Evolutionary conservation across 2,888 invertebrate genomes (phyloP).

Genomic region (Pristionchus japonicus): DNA sequence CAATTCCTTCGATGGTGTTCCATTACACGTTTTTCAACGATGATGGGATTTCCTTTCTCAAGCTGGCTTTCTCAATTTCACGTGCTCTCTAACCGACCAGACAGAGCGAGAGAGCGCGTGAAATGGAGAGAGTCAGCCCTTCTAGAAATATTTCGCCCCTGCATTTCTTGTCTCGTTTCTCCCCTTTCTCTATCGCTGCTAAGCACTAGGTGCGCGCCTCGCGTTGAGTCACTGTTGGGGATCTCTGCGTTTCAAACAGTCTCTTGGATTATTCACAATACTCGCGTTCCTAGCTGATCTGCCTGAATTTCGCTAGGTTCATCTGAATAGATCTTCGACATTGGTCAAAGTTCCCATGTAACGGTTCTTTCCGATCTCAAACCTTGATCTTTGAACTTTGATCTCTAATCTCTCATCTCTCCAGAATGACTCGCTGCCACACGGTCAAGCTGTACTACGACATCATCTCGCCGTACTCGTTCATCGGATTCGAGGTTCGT

Average conservation of each 20-base stretch:
- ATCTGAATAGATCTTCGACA: too few species aligned
- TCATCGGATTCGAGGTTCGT: constrained; percentile 45
- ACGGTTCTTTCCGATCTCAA: too few species aligned
- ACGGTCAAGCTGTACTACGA: constrained; percentile 45
- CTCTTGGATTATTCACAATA: too few species aligned
- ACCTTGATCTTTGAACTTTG: neutral
- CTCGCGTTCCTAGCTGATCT: too few species aligned
- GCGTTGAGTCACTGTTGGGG: too few species aligned
- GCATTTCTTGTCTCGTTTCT: neutral
- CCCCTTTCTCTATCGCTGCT: neutral
- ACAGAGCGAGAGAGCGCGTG: neutral
- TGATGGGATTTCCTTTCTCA: too few species aligned
- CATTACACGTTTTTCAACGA: too few species aligned
- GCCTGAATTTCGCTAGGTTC: too few species aligned
- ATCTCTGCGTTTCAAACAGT: neutral
- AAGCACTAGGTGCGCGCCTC: neutral
- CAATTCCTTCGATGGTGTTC: too few species aligned
- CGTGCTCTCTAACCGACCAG: neutral
- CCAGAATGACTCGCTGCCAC: constrained; percentile 5
- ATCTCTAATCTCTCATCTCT: neutral
- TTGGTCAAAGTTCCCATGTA: too few species aligned
- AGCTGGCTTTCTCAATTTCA: too few species aligned
- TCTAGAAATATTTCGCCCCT: neutral
- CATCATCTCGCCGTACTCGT: constrained; percentile 43
- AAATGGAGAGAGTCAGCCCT: neutral